These are phyloP conservation scores for Torymus tubicola DNA, from an alignment of 2,888 invertebrate species.

Conservation along the genomic window DNA sequence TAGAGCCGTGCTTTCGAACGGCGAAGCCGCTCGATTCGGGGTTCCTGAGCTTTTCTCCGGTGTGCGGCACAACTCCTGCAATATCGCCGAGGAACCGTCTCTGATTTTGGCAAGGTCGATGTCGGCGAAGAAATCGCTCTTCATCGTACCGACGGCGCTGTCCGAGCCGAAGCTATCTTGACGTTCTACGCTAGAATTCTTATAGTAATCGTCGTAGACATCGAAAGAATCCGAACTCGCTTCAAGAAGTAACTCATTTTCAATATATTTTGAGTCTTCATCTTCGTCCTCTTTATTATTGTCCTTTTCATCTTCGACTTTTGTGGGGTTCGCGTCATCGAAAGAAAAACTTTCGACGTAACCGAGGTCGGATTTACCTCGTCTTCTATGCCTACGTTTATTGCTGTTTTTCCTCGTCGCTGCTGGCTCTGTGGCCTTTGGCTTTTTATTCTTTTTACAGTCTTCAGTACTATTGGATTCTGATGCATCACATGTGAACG, in stretches of 20 bases:
- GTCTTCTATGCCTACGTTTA: slow-evolving; percentile 51
- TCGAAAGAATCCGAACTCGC: slow-evolving; percentile 59
- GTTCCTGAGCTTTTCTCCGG: slow-evolving; percentile 68
- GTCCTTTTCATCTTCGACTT: slow-evolving; percentile 30
- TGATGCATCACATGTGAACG: slow-evolving; percentile 64
- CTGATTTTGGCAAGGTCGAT: slow-evolving; percentile 71
- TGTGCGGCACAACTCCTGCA: slow-evolving; percentile 68
- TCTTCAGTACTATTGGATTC: slow-evolving; percentile 50
- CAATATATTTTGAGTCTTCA: slow-evolving; percentile 62
- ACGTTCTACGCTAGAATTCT: slow-evolving; percentile 66
- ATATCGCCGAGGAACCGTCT: slow-evolving; percentile 64
- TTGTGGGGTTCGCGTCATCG: slow-evolving; percentile 44
- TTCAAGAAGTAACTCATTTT: slow-evolving; percentile 66
- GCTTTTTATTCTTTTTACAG: slow-evolving; percentile 55
- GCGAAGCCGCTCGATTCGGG: slow-evolving; percentile 68
- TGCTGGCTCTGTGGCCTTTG: slow-evolving; percentile 56
- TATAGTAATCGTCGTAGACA: slow-evolving; percentile 63
- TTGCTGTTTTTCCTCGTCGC: slow-evolving; percentile 43
- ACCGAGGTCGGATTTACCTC: slow-evolving; percentile 56
- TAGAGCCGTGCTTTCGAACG: slow-evolving; percentile 73
- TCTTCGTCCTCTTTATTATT: slow-evolving; percentile 43
- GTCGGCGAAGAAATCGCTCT: slow-evolving; percentile 73
- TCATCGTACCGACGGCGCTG: slow-evolving; percentile 75
- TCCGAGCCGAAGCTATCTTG: slow-evolving; percentile 73
- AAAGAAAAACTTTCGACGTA: slow-evolving; percentile 55